Evolutionary conservation across 2,113 vertebrate species (phyloP), one percentile per base, ranked within the genome.

Genomic region (Atractosteus spatula): DNA sequence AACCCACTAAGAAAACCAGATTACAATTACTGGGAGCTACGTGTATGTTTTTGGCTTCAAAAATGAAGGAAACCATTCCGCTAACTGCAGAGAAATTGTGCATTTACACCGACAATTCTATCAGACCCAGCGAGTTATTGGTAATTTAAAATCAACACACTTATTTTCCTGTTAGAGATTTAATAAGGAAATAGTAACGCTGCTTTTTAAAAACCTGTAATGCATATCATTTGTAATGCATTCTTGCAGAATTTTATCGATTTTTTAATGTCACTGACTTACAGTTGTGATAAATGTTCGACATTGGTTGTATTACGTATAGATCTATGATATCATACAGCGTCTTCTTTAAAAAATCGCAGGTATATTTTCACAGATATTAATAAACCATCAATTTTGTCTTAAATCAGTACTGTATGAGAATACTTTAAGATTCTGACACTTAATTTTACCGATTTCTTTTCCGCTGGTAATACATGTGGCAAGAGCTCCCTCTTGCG

Each of bases 51-150:
- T 91, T 98, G 83, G 97, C 96, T 71, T 99, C 97, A 64, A 99
- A 98, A 91, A 98, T 99, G 96, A 98, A 98, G 93, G 97, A 99
- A 86, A 98, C 97, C 3, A 94, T 98, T 75, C 97, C 96, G 72
- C 82, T 99, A 81, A 98, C 96, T 7, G 96, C 96, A 3, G 97
- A 98, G 84, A 98, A 98, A 86, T 83, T 99, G 81, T 97, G 97
- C 82, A 95, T 98, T 89, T 99, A 98, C 89, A 98, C 96, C 3
- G 96, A 98, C 91, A 96, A 98, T 90, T 98, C 96, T 71, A 93
- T 98, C 83, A 92, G 89, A 72, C 94, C 96, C 10, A 89, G 92
- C 43, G 97, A 99, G 82, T 91, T 98, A 84, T 93, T 97, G 96
- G 97, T 98, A 95, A 89, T 93, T 87, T 79, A 66, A 74, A 13